Percentiles rank a stretch among this genome's conserved stretches.
Conservation (phyloP, 1,140 invertebrate genomes). For the Coboldia fuscipes region DNA sequence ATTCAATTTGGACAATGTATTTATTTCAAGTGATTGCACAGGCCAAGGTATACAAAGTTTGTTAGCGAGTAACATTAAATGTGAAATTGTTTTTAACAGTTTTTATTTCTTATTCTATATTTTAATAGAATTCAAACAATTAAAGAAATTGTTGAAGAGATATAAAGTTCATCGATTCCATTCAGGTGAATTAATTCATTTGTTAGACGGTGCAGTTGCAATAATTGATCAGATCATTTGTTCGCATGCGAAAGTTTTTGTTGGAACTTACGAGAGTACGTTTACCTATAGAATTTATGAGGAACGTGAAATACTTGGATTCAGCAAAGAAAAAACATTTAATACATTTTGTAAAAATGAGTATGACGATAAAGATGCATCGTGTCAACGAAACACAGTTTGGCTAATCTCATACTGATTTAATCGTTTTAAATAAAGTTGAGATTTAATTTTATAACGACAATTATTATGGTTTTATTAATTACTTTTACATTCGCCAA, state of each 20-base stretch:
- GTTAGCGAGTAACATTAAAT: background rate
- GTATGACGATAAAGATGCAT: constrained; percentile 6
- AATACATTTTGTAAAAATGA: constrained; percentile 59
- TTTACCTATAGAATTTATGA: constrained; percentile 94
- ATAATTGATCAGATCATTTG: constrained; percentile 95
- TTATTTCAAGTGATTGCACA: constrained; percentile 60
- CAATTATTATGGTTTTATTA: too few species aligned
- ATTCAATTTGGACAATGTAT: constrained; percentile 38
- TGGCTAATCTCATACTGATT: too few species aligned
- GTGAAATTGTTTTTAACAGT: too few species aligned
- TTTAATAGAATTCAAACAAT: constrained; percentile 11
- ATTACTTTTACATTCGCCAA: too few species aligned
- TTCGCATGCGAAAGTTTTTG: constrained; percentile 66
- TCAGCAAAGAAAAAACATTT: constrained; percentile 60
- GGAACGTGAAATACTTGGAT: constrained; percentile 86
- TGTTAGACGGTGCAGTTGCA: constrained; percentile 71
- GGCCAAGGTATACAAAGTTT: constrained; percentile 1
- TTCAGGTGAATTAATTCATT: constrained; percentile 20
- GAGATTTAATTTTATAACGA: too few species aligned
- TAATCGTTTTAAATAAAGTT: too few species aligned
- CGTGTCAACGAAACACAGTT: constrained; percentile 22
- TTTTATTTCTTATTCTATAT: too few species aligned
- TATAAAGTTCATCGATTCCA: constrained; percentile 13
- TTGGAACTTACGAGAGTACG: constrained; percentile 85
- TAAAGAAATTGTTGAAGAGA: constrained; percentile 13